Evolutionary conservation across 1,140 invertebrate species (phyloP).

Genomic region (Neotoxoptera formosana): DNA sequence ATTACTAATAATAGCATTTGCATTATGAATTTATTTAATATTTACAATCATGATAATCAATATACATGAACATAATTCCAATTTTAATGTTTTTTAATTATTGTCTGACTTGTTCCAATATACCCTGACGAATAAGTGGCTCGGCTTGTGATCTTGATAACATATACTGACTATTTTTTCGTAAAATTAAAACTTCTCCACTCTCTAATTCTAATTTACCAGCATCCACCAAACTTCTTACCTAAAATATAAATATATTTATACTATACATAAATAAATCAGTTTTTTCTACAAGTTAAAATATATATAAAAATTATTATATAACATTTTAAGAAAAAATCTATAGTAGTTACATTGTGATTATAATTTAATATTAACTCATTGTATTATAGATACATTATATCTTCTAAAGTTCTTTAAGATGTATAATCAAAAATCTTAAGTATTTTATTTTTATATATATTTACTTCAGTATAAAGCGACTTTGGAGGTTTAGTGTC

Average conservation of each 20-base stretch:
- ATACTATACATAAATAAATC: background rate
- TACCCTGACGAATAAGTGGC: slow-evolving; percentile 88
- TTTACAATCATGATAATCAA: background rate
- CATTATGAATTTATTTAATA: background rate
- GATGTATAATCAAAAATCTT: background rate
- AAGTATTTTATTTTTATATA: background rate
- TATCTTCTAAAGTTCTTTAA: background rate
- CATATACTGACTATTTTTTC: slow-evolving; percentile 93
- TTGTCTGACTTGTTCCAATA: slow-evolving; percentile 77
- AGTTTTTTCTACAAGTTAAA: background rate
- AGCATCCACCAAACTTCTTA: slow-evolving; percentile 87
- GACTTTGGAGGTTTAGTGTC: slow-evolving; percentile 92
- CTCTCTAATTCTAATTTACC: slow-evolving; percentile 94
- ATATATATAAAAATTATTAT: background rate
- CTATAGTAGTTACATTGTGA: background rate
- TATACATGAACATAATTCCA: background rate
- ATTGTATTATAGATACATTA: background rate
- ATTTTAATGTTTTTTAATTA: background rate
- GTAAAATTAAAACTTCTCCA: slow-evolving; percentile 86
- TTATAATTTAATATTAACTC: background rate
- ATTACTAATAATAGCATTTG: background rate
- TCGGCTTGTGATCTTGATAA: slow-evolving; percentile 88
- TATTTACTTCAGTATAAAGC: slow-evolving; percentile 82
- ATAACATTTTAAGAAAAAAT: background rate
- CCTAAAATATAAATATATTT: slow-evolving; percentile 66